Evolutionary conservation across 1,140 invertebrate species (phyloP), one percentile per base, ranked within the genome.

Genomic region (Campoletis sonorensis): DNA sequence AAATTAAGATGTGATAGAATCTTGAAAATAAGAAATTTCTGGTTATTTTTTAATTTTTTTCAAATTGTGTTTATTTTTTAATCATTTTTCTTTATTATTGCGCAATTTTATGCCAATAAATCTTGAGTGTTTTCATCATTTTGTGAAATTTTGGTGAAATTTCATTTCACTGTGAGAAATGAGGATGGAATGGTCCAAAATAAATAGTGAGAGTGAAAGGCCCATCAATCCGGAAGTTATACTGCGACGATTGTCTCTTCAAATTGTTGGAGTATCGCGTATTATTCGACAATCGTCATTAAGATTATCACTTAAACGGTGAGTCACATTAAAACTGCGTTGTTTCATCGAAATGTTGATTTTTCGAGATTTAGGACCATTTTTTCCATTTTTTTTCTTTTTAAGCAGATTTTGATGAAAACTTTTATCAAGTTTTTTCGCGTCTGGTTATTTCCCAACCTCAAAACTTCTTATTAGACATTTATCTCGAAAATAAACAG

Each of bases 151-250:
- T 45, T 1, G 40, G 5, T 45, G 5, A 13, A 45, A 11, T 45
- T 3, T 8, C 1, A 23, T 26, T 23, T 10, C 7, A 4, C 11
- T 26, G 5, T 27, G 21, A 64, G 23, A 26, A 51, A 77, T 61
- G 49, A 81, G 33, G 30, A 81, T 81, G 80, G 80, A 81, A 45
- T 81, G 80, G 80, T 64, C 73, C 16, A 73, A 40, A 68, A 21
- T 81, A 18, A 75, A 76, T n/a, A 70, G 73, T 58, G 73, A 23
- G 26, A 27, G 51, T n/a, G 23, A 51, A 0, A 49, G 73, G 58
- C 16, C 71, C 13, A 49, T 76, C 5, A 23, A 68, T 45, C 80
- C 80, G 30, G 80, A 81, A 51, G 72, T 30, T 5, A 40, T 71
- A 1, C 21, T 81, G 1, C 80, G 80, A 64, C 54, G 73, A 30